A percentile compares a stretch with the other conserved stretches of the same genome.
These are phyloP conservation scores for Himalopsyche tibetana DNA, from an alignment of 2,888 invertebrate genomes.

Conservation along the genomic window DNA sequence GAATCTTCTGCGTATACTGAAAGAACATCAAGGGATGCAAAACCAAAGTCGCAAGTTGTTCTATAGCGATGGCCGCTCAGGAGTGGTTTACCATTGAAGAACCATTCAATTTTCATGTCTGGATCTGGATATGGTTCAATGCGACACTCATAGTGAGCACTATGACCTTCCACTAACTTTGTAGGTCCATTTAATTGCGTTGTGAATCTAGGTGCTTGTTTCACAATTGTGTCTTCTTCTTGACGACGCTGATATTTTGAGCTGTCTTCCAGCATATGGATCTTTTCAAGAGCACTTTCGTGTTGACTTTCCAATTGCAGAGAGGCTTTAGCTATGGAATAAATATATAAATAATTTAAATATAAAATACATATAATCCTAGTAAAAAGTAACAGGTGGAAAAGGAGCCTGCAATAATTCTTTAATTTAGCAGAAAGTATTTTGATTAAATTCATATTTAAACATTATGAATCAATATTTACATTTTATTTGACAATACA, in stretches of 20 bases:
- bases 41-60: conserved; percentile 97
- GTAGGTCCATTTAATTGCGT: conserved; percentile 91
- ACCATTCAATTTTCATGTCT: conserved; percentile 93
- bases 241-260: conserved; percentile 87
- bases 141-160: conserved; percentile 94
- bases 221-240: conserved; percentile 87
- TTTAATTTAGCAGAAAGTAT: no score
- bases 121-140: conserved; percentile 95
- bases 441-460: no score
- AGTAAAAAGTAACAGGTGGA: no score
- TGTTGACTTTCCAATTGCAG: conserved; percentile 93
- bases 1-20: conserved; percentile 96
- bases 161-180: conserved; percentile 91
- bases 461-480: no score
- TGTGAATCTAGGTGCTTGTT: conserved; percentile 89
- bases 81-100: conserved; percentile 93
- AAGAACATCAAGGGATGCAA: conserved; percentile 95
- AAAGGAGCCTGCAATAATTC: no score
- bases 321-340: conserved; percentile 85
- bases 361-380: no score
- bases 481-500: no score
- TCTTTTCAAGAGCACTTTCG: conserved; percentile 90
- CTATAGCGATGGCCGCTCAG: conserved; percentile 93
- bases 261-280: conserved; percentile 90
- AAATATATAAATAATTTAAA: conserved; percentile 19